phyloP scores from a whole-genome alignment of 1,140 invertebrate species.

The Brachionus plicatilis region DNA sequence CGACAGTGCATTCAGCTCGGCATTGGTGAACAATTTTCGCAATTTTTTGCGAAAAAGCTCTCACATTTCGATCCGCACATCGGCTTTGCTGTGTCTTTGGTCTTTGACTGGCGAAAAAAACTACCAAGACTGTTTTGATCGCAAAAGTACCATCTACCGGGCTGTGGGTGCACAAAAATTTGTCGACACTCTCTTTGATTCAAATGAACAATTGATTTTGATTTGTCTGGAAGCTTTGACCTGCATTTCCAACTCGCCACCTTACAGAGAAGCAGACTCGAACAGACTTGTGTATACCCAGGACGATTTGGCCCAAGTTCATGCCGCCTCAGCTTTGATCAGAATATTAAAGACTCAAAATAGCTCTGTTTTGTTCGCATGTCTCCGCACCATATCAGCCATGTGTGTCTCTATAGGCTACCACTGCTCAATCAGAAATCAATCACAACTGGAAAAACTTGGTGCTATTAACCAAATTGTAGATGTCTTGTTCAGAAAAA shows the following conservation, averaged over 20 bases:
- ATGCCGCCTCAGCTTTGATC: not conserved
- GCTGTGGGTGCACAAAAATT: constrained; percentile 11
- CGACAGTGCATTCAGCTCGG: not conserved
- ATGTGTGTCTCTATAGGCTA: constrained; percentile 1
- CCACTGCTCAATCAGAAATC: not conserved
- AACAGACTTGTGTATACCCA: not conserved
- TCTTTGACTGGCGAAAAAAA: constrained; percentile 18
- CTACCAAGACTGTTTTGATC: not conserved
- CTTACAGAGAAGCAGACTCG: not conserved
- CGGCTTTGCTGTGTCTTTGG: constrained; percentile 8
- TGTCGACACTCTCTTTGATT: constrained; percentile 9
- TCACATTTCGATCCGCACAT: not conserved
- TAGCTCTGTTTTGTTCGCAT: not conserved
- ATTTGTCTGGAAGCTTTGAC: constrained; percentile 17
- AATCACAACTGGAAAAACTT: not conserved
- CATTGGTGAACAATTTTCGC: not conserved
- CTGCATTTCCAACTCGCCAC: not conserved
- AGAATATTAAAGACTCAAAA: not conserved
- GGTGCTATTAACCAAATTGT: not conserved
- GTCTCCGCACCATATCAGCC: not conserved
- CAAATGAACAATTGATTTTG: not conserved
- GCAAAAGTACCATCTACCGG: constrained; percentile 3
- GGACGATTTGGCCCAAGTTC: constrained; percentile 14
- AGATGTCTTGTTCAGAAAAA: not conserved
- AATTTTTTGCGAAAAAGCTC: constrained; percentile 28